Evolutionary conservation across 2,888 invertebrate genomes (phyloP), one percentile per base, ranked within the genome.

Genomic region (Dichetophora obliterata): DNA sequence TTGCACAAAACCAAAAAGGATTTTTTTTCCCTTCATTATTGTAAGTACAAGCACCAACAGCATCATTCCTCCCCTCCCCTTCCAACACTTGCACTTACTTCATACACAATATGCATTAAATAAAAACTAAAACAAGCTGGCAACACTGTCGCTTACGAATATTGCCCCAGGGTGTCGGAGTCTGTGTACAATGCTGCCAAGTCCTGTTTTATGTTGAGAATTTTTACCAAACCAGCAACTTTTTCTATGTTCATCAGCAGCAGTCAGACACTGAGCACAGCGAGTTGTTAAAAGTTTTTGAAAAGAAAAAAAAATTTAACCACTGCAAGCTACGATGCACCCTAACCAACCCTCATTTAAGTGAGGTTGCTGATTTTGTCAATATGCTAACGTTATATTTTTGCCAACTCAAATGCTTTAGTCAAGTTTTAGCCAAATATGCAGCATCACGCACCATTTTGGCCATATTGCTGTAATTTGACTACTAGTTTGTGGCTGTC

Each of bases 81-180:
- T 19, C 8, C n/a, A 22, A 54, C n/a, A 22, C 54, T 19, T 19
- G 54, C 19, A 54, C 54, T 54, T 54, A 11, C 54, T 54, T n/a
- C 54, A 43, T 54, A 19, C 54, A 54, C 22, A 8, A 22, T 22
- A 37, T 31, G 34, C 50, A 68, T 27, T 48, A 68, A 68, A 48
- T 27, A 50, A 22, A 68, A 68, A 24, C 22, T 34, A 65, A 31
- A 65, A 34, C 65, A 22, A 61, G 31, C 48, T 68, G 68, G 68
- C 68, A 68, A 68, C 50, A 68, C 68, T 68, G 68, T 68, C 50
- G 43, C 43, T 16, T 43, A 14, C 66, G 66, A 43, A 66, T 37
- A 50, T 68, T 68, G 68, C 68, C n/a, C 68, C 14, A 14, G 27
- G 50, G 68, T 48, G 50, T 68, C 34, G 48, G 1, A 22, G 19